phyloP scores from a whole-genome alignment of 1,140 invertebrate species.

The Bombus superbus region DNA sequence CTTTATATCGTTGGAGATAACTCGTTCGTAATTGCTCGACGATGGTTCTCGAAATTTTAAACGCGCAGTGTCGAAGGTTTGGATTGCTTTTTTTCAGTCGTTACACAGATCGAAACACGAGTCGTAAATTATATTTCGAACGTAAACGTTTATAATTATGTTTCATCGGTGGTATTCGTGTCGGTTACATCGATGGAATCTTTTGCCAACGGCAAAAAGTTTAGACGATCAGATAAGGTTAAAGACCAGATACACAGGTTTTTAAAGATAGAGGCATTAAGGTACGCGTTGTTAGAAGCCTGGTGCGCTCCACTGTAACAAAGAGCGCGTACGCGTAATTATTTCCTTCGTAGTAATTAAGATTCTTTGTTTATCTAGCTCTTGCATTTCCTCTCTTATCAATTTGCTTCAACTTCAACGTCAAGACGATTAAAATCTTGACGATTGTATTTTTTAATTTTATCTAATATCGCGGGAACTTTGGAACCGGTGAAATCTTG shows the following conservation, averaged over 20 bases:
- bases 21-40: not conserved
- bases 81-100: not conserved
- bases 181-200: not conserved
- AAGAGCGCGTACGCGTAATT: not conserved
- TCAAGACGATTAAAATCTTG: not conserved
- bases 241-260: conserved; percentile 15
- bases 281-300: not conserved
- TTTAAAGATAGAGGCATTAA: not conserved
- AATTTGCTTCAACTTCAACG: not conserved
- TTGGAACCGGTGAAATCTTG: not conserved
- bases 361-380: not conserved
- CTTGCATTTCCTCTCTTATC: not conserved
- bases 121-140: not conserved
- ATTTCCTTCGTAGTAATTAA: not conserved
- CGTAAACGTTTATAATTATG: not conserved
- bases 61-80: not conserved
- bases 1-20: no score
- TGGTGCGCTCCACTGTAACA: not conserved
- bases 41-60: not conserved
- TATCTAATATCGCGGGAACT: not conserved
- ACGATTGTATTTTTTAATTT: no score
- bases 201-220: not conserved
- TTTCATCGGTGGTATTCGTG: not conserved
- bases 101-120: not conserved
- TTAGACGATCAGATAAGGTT: conserved; percentile 21